Conservation (phyloP, 2,113 vertebrate species). For the Calyptommatus sinebrachiatus region DNA sequence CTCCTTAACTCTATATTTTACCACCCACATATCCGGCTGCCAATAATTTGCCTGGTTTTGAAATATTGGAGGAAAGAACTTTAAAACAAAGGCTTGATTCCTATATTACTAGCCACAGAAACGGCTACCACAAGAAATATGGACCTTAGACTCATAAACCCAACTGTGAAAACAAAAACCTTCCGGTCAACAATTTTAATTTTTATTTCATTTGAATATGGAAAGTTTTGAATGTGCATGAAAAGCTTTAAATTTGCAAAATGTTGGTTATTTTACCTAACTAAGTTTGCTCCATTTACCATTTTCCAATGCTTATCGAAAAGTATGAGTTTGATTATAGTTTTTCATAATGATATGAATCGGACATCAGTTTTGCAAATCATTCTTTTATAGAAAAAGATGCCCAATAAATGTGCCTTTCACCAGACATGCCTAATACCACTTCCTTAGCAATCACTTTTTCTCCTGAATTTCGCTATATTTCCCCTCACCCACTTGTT, state of each 20-base stretch:
- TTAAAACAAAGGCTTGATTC: constrained; percentile 17
- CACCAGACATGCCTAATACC: too few relatives aligned
- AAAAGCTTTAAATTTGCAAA: constrained; percentile 23
- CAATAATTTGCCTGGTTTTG: constrained; percentile 21
- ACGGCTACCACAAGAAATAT: neutral
- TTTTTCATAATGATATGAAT: too few relatives aligned
- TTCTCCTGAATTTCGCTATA: too few relatives aligned
- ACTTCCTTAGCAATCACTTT: too few relatives aligned
- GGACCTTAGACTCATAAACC: constrained; percentile 1
- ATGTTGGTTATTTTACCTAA: neutral
- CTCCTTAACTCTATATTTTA: constrained; percentile 34
- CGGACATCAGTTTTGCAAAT: too few relatives aligned
- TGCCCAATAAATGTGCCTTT: too few relatives aligned
- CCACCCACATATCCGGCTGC: neutral
- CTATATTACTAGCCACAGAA: constrained; percentile 2
- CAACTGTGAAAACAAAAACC: constrained; percentile 18
- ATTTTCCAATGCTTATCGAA: neutral
- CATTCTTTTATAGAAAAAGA: too few relatives aligned
- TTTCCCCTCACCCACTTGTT: too few relatives aligned
- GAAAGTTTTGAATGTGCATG: neutral
- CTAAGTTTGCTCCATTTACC: neutral
- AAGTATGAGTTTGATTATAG: too few relatives aligned
- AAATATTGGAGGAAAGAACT: neutral
- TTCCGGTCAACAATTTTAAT: neutral
- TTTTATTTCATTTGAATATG: neutral